These are phyloP conservation scores for Poecilia velifera DNA, from an alignment of 2,797 vertebrate genomes.

Conservation along the genomic window DNA sequence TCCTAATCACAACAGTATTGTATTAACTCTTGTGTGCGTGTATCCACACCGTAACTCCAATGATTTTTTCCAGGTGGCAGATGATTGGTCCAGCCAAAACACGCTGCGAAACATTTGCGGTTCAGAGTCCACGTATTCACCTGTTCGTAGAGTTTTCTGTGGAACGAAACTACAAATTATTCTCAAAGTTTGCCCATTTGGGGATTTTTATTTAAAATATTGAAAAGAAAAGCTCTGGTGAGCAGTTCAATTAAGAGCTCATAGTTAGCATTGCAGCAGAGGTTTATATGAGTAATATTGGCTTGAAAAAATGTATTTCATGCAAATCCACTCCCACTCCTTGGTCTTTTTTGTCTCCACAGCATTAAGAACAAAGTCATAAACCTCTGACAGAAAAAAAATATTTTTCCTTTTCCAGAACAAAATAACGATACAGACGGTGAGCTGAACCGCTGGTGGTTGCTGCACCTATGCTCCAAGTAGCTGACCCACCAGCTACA, in stretches of 20 bases:
- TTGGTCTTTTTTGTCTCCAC: constrained; percentile 54
- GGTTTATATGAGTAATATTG: constrained; percentile 7
- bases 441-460: constrained; percentile 40
- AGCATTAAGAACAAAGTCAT: constrained; percentile 58
- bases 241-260: neutral
- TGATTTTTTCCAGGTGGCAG: neutral
- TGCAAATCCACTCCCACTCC: constrained; percentile 15
- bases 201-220: neutral
- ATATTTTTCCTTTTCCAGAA: constrained; percentile 63
- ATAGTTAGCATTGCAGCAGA: neutral
- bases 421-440: constrained; percentile 44
- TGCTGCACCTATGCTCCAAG: constrained; percentile 30
- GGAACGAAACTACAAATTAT: neutral
- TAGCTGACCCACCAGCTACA: constrained; percentile 28
- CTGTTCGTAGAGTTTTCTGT: neutral
- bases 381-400: constrained; percentile 47
- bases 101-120: neutral
- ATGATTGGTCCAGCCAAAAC: neutral
- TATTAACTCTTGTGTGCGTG: neutral
- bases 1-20: constrained; percentile 4
- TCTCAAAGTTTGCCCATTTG: neutral
- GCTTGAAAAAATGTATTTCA: constrained; percentile 2
- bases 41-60: neutral
- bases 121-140: neutral
- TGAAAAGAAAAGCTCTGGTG: no score